These are phyloP conservation scores for Pimephales promelas DNA, from an alignment of 2,113 vertebrate species.

Conservation along the genomic window DNA sequence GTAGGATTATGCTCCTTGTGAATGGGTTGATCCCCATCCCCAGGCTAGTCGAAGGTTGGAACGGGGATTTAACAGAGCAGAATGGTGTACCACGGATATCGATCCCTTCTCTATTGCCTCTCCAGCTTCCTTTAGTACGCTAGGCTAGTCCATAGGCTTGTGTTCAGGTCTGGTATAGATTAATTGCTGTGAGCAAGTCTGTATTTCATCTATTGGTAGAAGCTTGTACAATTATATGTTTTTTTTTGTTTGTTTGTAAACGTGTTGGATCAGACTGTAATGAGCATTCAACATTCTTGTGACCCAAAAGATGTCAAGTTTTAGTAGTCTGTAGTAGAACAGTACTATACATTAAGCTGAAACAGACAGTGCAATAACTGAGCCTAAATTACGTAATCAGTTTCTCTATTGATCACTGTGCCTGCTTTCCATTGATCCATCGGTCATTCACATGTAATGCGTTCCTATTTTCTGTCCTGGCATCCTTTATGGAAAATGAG, in stretches of 20 bases:
- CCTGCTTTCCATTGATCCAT: background rate
- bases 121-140: too few species aligned
- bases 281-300: background rate
- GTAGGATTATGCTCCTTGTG: too few species aligned
- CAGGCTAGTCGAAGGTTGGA: too few species aligned
- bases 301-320: background rate
- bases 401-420: conserved; percentile 3
- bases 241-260: background rate
- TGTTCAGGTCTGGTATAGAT: too few species aligned
- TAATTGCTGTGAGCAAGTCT: too few species aligned
- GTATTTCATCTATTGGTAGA: too few species aligned
- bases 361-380: background rate
- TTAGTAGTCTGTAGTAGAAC: background rate
- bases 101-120: too few species aligned
- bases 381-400: background rate
- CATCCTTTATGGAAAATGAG: background rate
- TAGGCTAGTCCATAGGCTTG: too few species aligned
- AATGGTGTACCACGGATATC: too few species aligned
- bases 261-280: background rate
- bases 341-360: background rate
- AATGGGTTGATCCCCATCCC: too few species aligned
- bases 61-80: too few species aligned
- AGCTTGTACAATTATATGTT: too few species aligned
- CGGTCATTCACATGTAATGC: background rate
- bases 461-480: background rate